Evolutionary conservation across 2,888 invertebrate genomes (phyloP).

Genomic region (Artemia sp.): DNA sequence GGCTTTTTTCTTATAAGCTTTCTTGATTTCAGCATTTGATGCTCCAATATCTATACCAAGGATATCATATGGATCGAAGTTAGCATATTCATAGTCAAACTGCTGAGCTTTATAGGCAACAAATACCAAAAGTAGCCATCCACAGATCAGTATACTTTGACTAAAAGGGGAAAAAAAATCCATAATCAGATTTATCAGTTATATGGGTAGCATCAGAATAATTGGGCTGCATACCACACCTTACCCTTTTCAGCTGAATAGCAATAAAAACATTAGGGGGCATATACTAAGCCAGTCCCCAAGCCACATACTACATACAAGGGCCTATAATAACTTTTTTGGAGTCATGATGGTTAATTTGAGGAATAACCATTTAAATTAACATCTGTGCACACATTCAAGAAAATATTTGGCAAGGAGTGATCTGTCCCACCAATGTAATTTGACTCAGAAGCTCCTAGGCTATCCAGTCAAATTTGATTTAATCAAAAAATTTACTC

Average conservation of each 20-base stretch:
- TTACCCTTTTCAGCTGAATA: too few relatives aligned
- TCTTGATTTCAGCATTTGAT: constrained; percentile 73
- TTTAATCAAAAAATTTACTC: too few relatives aligned
- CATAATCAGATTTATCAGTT: not conserved
- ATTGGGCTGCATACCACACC: not conserved
- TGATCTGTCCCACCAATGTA: too few relatives aligned
- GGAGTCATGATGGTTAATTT: not conserved
- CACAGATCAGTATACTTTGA: constrained; percentile 55
- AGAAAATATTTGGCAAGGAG: too few relatives aligned
- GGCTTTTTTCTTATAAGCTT: constrained; percentile 82
- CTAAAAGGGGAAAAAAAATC: constrained; percentile 34
- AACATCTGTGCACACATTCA: too few relatives aligned
- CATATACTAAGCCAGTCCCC: not conserved
- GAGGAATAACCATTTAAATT: too few relatives aligned
- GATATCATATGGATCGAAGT: constrained; percentile 97
- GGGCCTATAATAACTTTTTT: not conserved
- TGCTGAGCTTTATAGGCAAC: constrained; percentile 81
- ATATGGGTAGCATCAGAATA: not conserved
- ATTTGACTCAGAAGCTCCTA: too few relatives aligned
- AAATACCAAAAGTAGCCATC: constrained; percentile 63
- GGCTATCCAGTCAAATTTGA: too few relatives aligned
- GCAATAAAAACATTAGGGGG: too few relatives aligned
- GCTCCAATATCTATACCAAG: constrained; percentile 71
- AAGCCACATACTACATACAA: not conserved
- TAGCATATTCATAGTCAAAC: constrained; percentile 94